phyloP scores from a whole-genome alignment of 1,140 invertebrate genomes.

The Popillia japonica region DNA sequence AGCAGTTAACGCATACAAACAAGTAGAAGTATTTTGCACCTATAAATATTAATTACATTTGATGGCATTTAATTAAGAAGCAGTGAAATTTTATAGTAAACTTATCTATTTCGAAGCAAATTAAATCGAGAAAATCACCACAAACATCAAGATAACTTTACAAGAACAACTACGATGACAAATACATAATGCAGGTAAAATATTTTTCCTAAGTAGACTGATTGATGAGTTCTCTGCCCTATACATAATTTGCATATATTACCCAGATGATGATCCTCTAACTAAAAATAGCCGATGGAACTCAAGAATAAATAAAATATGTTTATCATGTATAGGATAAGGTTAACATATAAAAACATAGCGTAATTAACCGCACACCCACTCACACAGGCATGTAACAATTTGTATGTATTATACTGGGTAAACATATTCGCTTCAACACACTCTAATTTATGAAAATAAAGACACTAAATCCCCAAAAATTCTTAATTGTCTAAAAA shows the following conservation, averaged over 20 bases:
- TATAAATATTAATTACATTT: no score
- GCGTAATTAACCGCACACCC: not conserved
- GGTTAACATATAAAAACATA: not conserved
- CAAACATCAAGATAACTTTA: not conserved
- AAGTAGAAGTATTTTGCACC: no score
- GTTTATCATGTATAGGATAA: not conserved
- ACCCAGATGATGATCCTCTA: not conserved
- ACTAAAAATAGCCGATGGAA: not conserved
- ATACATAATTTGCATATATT: not conserved
- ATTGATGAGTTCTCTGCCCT: not conserved
- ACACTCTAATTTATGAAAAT: no score
- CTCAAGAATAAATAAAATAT: constrained; percentile 2
- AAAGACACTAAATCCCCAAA: no score
- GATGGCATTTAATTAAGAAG: not conserved
- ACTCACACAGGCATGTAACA: not conserved
- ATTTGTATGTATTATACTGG: no score
- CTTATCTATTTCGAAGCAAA: not conserved
- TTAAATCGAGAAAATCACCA: not conserved
- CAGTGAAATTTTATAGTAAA: not conserved
- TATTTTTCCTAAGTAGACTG: constrained; percentile 11
- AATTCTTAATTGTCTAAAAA: no score
- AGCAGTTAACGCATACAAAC: no score
- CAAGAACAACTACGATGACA: not conserved
- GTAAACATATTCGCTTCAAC: no score
- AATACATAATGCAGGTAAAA: constrained; percentile 12